Conservation (phyloP, 1,140 invertebrate species). For the Daktulosphaira vitifoliae region DNA sequence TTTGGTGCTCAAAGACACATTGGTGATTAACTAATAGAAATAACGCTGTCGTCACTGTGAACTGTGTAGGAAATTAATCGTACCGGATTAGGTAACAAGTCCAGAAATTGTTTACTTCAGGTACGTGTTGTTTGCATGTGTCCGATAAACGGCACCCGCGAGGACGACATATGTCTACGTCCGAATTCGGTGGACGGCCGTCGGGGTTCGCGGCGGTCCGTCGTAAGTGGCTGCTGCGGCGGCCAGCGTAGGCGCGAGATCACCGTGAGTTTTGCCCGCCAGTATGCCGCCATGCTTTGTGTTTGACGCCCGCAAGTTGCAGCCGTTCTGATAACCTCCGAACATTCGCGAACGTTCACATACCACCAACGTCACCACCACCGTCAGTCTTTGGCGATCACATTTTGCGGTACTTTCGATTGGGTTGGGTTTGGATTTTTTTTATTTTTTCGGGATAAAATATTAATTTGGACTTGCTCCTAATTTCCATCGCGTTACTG, state of each 20-base stretch:
- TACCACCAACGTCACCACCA: neutral
- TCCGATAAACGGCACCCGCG: constrained; percentile 21
- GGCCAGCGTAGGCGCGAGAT: constrained; percentile 21
- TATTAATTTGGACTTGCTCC: no score
- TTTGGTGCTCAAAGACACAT: no score
- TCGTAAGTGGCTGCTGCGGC: neutral
- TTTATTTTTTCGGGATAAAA: no score
- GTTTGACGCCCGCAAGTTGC: constrained; percentile 41
- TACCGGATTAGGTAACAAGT: no score
- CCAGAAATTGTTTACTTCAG: no score
- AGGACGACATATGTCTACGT: neutral
- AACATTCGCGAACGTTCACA: constrained; percentile 32
- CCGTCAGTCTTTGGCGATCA: neutral
- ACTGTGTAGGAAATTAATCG: no score
- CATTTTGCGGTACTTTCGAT: neutral
- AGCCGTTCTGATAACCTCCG: constrained; percentile 57
- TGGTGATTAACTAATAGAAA: no score
- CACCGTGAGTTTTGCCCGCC: constrained; percentile 23
- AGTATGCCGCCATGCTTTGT: constrained; percentile 31
- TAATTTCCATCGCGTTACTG: no score
- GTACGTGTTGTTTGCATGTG: no score
- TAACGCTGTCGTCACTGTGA: no score
- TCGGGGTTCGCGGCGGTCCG: constrained; percentile 19
- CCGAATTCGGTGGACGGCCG: constrained; percentile 10
- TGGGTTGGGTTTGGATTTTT: no score